Evolutionary conservation across 2,113 vertebrate species (phyloP).

Genomic region (Rhea americana): DNA sequence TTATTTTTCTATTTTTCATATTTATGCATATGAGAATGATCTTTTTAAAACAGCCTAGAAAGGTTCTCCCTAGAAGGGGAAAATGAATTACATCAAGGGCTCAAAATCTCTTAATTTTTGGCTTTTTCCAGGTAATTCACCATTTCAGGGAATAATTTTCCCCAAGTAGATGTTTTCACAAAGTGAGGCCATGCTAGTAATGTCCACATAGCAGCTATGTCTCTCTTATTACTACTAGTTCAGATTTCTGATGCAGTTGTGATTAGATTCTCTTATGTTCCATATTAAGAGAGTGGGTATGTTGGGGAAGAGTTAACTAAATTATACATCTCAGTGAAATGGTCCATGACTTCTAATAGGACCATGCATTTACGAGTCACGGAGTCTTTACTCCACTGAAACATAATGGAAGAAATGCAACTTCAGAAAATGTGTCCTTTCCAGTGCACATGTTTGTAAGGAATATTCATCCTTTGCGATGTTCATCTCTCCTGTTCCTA

Average conservation of each 20-base stretch:
- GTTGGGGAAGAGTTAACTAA: background rate
- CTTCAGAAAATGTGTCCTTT: background rate
- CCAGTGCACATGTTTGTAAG: background rate
- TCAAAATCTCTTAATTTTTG: constrained; percentile 18
- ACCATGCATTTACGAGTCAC: background rate
- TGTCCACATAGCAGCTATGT: background rate
- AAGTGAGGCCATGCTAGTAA: background rate
- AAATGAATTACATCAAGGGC: constrained; percentile 33
- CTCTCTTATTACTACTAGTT: background rate
- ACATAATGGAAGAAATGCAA: background rate
- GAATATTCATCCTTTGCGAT: background rate
- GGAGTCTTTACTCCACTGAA: background rate
- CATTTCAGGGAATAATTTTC: constrained; percentile 7
- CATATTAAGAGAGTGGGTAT: background rate
- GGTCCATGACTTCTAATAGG: background rate
- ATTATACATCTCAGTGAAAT: background rate
- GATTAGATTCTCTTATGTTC: background rate
- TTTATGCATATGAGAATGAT: constrained; percentile 69
- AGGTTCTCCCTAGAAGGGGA: constrained; percentile 19
- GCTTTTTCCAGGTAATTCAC: background rate
- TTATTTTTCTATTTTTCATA: constrained; percentile 67
- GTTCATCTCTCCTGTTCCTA: background rate
- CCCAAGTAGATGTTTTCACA: background rate
- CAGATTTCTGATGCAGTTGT: background rate
- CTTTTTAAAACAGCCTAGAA: constrained; percentile 32